phyloP scores from a whole-genome alignment of 1,140 invertebrate genomes.

The Leucophenga varia region DNA sequence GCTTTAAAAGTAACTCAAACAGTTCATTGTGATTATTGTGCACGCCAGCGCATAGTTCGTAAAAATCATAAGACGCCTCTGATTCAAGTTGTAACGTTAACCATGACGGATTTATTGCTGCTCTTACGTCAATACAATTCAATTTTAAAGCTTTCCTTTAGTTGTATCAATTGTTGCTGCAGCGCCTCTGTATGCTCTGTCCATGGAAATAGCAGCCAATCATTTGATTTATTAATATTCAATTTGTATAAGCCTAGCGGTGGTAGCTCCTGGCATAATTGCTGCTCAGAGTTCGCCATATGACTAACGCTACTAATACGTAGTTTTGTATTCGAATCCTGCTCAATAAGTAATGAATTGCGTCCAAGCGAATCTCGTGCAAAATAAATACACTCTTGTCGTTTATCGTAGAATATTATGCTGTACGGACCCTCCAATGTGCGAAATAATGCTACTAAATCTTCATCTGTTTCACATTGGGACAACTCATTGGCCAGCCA shows the following conservation, averaged over 20 bases:
- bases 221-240: constrained; percentile 9
- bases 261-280: constrained; percentile 64
- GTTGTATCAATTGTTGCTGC: no score
- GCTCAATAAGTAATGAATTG: constrained; percentile 75
- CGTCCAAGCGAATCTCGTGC: constrained; percentile 83
- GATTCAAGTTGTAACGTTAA: no score
- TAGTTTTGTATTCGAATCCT: constrained; percentile 57
- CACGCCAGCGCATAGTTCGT: constrained; percentile 56
- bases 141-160: no score
- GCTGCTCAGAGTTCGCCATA: constrained; percentile 28
- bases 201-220: constrained; percentile 33
- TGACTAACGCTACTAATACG: constrained; percentile 64
- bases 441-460: constrained; percentile 17
- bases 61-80: constrained; percentile 42
- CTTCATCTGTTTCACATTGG: constrained; percentile 13
- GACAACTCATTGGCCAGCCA: constrained; percentile 22
- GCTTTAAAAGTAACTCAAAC: constrained; percentile 11
- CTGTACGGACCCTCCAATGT: constrained; percentile 79
- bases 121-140: no score
- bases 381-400: constrained; percentile 71
- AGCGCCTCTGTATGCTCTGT: constrained; percentile 11
- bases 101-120: no score
- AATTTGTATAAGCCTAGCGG: constrained; percentile 58
- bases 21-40: constrained; percentile 12
- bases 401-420: constrained; percentile 76